phyloP scores from a whole-genome alignment of 2,113 vertebrate genomes.

The Tachycineta bicolor region DNA sequence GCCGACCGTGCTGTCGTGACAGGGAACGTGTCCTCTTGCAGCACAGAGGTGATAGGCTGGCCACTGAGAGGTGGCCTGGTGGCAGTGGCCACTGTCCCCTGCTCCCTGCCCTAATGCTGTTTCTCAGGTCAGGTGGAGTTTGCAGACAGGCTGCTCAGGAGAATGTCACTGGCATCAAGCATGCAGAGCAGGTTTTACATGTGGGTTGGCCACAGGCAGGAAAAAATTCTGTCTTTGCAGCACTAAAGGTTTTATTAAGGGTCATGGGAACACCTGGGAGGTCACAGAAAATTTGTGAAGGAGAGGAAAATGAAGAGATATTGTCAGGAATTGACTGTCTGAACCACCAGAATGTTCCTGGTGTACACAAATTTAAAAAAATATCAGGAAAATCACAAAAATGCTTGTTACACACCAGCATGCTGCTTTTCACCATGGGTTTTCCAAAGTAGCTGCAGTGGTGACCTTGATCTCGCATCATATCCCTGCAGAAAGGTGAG shows the following conservation, averaged over 20 bases:
- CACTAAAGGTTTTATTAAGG: neutral
- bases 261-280: neutral
- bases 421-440: neutral
- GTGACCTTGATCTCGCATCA: neutral
- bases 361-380: neutral
- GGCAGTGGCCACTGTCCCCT: neutral
- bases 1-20: accelerated
- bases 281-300: neutral
- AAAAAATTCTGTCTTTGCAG: neutral
- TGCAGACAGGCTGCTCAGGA: neutral
- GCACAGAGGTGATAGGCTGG: accelerated
- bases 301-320: neutral
- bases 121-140: neutral
- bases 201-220: accelerated
- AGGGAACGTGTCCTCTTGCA: accelerated
- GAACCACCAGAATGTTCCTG: neutral
- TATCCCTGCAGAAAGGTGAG: neutral
- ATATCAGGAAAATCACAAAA: neutral
- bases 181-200: neutral
- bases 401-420: neutral
- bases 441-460: neutral
- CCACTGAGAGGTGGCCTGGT: neutral
- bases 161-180: neutral
- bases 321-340: neutral
- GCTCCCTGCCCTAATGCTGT: neutral